phyloP scores from a whole-genome alignment of 2,113 vertebrate species.

The Podiceps cristatus region DNA sequence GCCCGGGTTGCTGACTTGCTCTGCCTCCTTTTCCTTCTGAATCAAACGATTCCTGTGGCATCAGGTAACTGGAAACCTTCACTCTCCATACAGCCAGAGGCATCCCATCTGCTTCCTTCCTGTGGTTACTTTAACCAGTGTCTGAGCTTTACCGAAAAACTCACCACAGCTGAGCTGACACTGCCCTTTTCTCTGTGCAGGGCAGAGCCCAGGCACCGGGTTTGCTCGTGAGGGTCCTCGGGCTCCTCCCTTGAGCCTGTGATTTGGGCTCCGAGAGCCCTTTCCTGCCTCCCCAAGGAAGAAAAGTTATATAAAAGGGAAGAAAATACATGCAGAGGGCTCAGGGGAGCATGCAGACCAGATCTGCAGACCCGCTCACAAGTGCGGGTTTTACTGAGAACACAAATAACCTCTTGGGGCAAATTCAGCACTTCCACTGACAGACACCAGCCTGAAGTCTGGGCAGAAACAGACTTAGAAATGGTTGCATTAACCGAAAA shows the following conservation, averaged over 20 bases:
- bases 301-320: not conserved
- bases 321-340: not conserved
- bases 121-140: slow-evolving; percentile 66
- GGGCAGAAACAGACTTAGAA: not conserved
- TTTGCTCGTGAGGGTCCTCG: fast-evolving
- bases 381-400: not conserved
- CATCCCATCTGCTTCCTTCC: slow-evolving; percentile 73
- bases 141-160: slow-evolving; percentile 76
- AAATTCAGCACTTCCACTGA: not conserved
- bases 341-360: fast-evolving
- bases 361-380: too few species aligned
- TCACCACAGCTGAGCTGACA: slow-evolving; percentile 57
- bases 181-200: not conserved
- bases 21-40: not conserved
- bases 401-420: not conserved
- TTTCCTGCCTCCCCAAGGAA: fast-evolving
- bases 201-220: not conserved
- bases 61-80: slow-evolving; percentile 64
- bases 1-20: not conserved
- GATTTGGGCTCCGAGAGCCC: not conserved
- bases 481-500: not conserved
- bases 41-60: not conserved
- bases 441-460: not conserved
- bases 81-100: not conserved
- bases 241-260: not conserved